Evolutionary conservation across 2,888 invertebrate species (phyloP).

Genomic region (Ormyrus pomaceus): DNA sequence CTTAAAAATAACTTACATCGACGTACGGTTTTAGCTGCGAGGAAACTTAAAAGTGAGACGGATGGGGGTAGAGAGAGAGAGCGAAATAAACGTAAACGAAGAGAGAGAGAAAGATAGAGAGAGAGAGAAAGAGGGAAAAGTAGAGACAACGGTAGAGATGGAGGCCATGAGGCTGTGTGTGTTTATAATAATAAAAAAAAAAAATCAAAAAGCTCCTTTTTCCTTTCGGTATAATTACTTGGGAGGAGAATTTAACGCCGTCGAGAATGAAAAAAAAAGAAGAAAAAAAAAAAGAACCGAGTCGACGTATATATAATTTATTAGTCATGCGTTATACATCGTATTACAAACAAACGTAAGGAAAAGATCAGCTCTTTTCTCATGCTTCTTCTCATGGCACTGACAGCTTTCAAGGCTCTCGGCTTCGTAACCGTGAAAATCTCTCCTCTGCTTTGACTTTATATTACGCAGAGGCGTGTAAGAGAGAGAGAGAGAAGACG

Average conservation of each 20-base stretch:
- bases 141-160: conserved; percentile 60
- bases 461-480: background rate
- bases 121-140: conserved; percentile 49
- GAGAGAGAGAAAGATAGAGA: conserved; percentile 28
- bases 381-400: conserved; percentile 52
- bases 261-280: conserved; percentile 45
- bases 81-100: conserved; percentile 47
- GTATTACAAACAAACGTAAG: conserved; percentile 38
- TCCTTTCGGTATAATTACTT: conserved; percentile 42
- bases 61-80: conserved; percentile 43
- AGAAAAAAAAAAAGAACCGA: conserved; percentile 31
- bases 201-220: conserved; percentile 34
- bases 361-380: conserved; percentile 41
- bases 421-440: conserved; percentile 13
- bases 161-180: conserved; percentile 71
- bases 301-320: conserved; percentile 15
- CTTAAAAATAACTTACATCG: conserved; percentile 58
- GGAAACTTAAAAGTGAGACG: conserved; percentile 60
- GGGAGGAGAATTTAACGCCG: conserved; percentile 42
- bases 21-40: conserved; percentile 55
- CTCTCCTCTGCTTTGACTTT: background rate
- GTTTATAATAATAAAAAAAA: conserved; percentile 53
- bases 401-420: conserved; percentile 58
- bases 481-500: conserved; percentile 32
- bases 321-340: conserved; percentile 45